Percentiles rank a stretch among this genome's conserved stretches.
phyloP scores from a whole-genome alignment of 2,797 vertebrate genomes.

The Delichon dasypus region DNA sequence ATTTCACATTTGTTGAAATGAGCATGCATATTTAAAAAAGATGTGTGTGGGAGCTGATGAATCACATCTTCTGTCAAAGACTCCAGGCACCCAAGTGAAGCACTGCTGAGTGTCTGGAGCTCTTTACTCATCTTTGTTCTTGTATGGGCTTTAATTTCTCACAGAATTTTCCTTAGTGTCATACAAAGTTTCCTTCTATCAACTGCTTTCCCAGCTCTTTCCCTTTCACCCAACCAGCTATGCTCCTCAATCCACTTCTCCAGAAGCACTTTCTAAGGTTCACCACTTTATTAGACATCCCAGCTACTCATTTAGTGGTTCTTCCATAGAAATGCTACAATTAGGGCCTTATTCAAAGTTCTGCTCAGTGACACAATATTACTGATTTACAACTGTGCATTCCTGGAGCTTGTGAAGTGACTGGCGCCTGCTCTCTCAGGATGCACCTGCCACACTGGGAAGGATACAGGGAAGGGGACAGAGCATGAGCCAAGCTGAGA shows the following conservation, averaged over 20 bases:
- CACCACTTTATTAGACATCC: background rate
- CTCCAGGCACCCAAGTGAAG: background rate
- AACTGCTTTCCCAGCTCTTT: background rate
- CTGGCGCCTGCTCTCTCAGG: background rate
- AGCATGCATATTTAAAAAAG: background rate
- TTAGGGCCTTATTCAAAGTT: constrained; percentile 44
- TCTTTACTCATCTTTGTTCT: background rate
- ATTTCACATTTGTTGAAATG: constrained; percentile 21
- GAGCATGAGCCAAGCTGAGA: background rate
- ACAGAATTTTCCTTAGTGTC: background rate
- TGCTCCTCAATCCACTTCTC: background rate
- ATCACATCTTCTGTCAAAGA: constrained; percentile 36
- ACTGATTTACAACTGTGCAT: background rate
- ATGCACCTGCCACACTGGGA: background rate
- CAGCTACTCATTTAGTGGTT: background rate
- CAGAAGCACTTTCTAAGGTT: background rate
- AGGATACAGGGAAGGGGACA: background rate
- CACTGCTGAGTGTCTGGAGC: background rate
- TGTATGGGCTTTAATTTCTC: background rate
- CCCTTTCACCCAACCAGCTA: background rate
- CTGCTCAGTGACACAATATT: background rate
- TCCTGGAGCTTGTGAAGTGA: background rate
- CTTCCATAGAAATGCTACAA: constrained; percentile 2
- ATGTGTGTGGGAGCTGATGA: background rate
- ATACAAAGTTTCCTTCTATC: background rate